These are phyloP conservation scores for Nasonia giraulti DNA, from an alignment of 1,140 invertebrate genomes.

Conservation along the genomic window DNA sequence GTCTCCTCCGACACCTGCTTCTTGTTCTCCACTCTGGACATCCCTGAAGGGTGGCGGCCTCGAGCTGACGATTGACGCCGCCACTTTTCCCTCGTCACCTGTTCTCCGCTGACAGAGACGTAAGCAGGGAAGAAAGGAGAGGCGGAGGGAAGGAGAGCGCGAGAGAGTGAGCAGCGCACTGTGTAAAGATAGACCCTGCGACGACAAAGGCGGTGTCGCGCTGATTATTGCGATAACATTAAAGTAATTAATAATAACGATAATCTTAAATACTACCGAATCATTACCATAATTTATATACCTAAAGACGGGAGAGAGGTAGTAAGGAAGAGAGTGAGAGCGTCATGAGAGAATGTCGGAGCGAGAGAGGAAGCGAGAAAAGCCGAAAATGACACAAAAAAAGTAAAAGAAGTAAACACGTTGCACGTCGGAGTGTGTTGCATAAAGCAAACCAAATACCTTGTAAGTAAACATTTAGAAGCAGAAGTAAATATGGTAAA, in stretches of 20 bases:
- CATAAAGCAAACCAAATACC: slow-evolving; percentile 70
- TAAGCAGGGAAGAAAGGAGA: neutral
- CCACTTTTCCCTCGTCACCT: neutral
- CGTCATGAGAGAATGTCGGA: slow-evolving; percentile 34
- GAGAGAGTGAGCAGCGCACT: slow-evolving; percentile 46
- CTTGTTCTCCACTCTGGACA: neutral
- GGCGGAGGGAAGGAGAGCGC: slow-evolving; percentile 40
- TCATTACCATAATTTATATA: slow-evolving; percentile 75
- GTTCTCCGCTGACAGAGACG: neutral
- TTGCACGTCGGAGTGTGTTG: slow-evolving; percentile 64
- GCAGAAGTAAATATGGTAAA: slow-evolving; percentile 38
- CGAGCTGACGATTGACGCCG: neutral
- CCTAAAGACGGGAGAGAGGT: slow-evolving; percentile 58
- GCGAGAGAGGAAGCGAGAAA: slow-evolving; percentile 44
- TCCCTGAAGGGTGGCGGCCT: neutral
- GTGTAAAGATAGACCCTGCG: slow-evolving; percentile 31
- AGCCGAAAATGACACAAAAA: slow-evolving; percentile 39
- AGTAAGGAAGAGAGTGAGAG: neutral
- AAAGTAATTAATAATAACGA: slow-evolving; percentile 60
- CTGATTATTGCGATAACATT: slow-evolving; percentile 60
- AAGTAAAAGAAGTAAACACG: slow-evolving; percentile 53
- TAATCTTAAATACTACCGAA: slow-evolving; percentile 70
- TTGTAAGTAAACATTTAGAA: slow-evolving; percentile 70
- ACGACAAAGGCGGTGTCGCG: slow-evolving; percentile 55
- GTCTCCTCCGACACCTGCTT: neutral